phyloP scores from a whole-genome alignment of 1,140 invertebrate genomes.

The Mya arenaria region DNA sequence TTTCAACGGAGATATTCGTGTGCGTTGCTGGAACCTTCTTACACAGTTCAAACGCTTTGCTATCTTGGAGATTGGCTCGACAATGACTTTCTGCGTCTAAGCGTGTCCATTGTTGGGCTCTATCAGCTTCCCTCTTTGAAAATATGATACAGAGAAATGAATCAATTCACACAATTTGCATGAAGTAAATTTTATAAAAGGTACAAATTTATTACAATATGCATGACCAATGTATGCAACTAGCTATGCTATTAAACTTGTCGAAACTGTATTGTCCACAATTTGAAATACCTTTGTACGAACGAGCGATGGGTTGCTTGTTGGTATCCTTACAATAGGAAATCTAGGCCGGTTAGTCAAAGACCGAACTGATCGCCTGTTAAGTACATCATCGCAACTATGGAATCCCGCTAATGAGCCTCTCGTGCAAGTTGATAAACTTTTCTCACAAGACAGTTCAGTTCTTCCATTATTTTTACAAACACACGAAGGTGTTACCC shows the following conservation, averaged over 20 bases:
- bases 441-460: not conserved
- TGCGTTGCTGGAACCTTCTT: not conserved
- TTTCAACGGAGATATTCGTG: not conserved
- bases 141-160: not conserved
- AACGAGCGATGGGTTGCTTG: not conserved
- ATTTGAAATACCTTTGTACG: not conserved
- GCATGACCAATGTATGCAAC: not conserved
- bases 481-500: not conserved
- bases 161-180: too few relatives aligned
- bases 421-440: not conserved
- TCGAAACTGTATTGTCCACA: not conserved
- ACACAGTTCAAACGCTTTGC: not conserved
- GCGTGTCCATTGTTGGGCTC: not conserved
- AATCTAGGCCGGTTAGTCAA: not conserved
- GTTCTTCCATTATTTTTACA: not conserved
- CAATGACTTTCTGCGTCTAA: not conserved
- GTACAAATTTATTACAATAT: not conserved
- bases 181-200: not conserved
- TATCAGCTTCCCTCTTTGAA: not conserved
- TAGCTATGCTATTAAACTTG: not conserved
- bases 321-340: not conserved
- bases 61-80: not conserved
- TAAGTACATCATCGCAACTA: constrained; percentile 18
- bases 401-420: constrained; percentile 7
- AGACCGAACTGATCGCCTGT: constrained; percentile 8